A percentile compares a stretch with the other conserved stretches of the same genome.
Evolutionary conservation across 2,797 vertebrate species (phyloP).

Genomic region (Sebastes nivosus): DNA sequence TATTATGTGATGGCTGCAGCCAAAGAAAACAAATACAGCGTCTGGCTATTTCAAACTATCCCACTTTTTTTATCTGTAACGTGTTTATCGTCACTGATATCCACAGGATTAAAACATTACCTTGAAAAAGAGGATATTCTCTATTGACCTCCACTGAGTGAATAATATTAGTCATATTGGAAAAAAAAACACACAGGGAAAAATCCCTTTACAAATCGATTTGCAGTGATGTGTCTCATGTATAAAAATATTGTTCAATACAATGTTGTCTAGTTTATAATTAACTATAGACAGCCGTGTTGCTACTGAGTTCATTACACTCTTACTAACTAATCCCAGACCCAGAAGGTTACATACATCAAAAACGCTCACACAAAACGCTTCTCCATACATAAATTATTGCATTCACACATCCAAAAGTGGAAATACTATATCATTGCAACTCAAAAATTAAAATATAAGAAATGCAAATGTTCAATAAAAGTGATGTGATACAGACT

Average conservation of each 20-base stretch:
- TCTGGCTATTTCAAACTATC: not conserved
- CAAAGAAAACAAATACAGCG: conserved; percentile 17
- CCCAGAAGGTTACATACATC: conserved; percentile 40
- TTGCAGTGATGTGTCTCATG: conserved; percentile 45
- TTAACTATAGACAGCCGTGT: conserved; percentile 25
- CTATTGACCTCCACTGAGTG: conserved; percentile 30
- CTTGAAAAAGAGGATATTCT: conserved; percentile 21
- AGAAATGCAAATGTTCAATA: conserved; percentile 42
- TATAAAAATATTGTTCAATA: conserved; percentile 66
- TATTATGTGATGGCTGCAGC: conserved; percentile 8
- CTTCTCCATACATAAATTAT: conserved; percentile 51
- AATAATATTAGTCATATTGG: conserved; percentile 24
- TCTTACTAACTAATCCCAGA: conserved; percentile 36
- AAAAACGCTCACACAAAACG: conserved; percentile 45
- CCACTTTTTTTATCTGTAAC: conserved; percentile 14
- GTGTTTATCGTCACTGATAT: conserved; percentile 49
- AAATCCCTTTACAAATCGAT: conserved; percentile 42
- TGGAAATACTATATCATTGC: conserved; percentile 31
- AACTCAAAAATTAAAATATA: conserved; percentile 49
- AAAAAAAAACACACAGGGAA: conserved; percentile 36
- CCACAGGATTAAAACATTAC: conserved; percentile 63
- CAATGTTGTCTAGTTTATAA: conserved; percentile 50
- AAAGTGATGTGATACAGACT: conserved; percentile 34
- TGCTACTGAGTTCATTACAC: conserved; percentile 23
- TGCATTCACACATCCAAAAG: conserved; percentile 45